Evolutionary conservation across 2,888 invertebrate genomes (phyloP), one percentile per base, ranked within the genome.

Genomic region (Caenorhabditis afra): DNA sequence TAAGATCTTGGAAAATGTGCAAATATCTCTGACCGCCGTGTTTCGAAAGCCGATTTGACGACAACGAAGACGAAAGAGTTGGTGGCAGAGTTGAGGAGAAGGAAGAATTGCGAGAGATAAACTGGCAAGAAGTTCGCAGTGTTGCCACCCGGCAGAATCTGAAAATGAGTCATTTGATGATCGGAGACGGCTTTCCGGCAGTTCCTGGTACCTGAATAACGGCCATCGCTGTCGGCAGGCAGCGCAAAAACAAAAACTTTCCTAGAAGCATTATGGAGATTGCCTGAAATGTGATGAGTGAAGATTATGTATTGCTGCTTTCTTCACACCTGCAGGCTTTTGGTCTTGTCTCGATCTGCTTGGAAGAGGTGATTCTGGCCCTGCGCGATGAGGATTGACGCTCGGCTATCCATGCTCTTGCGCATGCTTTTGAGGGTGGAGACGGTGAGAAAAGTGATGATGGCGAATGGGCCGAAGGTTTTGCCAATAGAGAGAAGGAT

Each of bases 61-160:
- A 87, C 81, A 35, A 87, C 87, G 58, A 86, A 86, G 49, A 87
- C 82, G 41, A 85, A 82, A 4, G 83, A 85, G 29, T 87, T 87
- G 20, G 87, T 83, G 45, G 87, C 87, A 1, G 87, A 86, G 66
- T 87, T 87, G 16, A 87, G 74, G 10, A 87, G 79, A 1, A 86
- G 68, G 39, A 83, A 78, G 35, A 87, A 86, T 14, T 82, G 78
- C 3, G 68, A 78, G 10, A 78, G 14, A 20, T 81, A 77, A 10
- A 58, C 18, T 18, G 73, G 71, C 11, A 79, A 14, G 23, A 71
- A 52, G 52, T 41, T 70, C n/a, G 44, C 18, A 1, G 47, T 45
- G n/a, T 64, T 37, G 20, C 37, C 45, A 11, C 70, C 78, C 0
- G 65, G 37, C 3, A 77, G 35, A 64, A 81, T 64, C 74, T 79